Base-by-base conservation (phyloP, 2,888 invertebrate species). In the Sisyra terminalis region DNA sequence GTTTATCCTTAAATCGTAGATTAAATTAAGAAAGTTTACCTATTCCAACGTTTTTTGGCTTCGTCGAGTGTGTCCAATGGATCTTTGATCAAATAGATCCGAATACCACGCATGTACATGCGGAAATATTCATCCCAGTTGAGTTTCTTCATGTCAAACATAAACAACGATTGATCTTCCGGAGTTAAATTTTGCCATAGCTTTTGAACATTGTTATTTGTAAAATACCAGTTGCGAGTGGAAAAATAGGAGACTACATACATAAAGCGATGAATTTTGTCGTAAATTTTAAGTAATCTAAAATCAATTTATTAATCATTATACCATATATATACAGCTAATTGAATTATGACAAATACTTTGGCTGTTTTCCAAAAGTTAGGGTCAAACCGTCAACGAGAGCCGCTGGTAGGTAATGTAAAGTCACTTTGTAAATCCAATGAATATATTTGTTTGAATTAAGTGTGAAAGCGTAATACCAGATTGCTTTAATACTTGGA, bases 211-310 rank as follows among this genome's bases (percentile, higher is more conserved):
- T 84, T 78, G 39, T 66, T 59, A 47, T 78, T 78, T 29, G 69
- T 66, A 57, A 86, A 87, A 0, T 57, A 56, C 72, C 89, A 88
- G 44, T 78, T 72, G 11, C 71, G 64, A 13, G 73, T 76, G 45
- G 75, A 73, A 63, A 93, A 93, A 57, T 83, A 87, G 1, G 77
- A 68, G 24, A 92, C 59, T 0, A 81, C 75, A 1, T 71, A 67
- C 2, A 79, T 69, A 49, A 87, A 81, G 56, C 77, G 79, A 58
- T 88, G 81, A 42, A 92, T 73, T 57, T 85, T 87, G 44, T 68
- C 69, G 59, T 89, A 89, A 43, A 81, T 71, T 52, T 78, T 78
- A 48, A 83, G 62, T 71, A 89, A 73, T 84, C 89, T 67, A 35
- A 46, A 48, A 40, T 29, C 2, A 39, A 29, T 16, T 24, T 18